phyloP scores from a whole-genome alignment of 2,113 vertebrate species.

The Bos taurus region DNA sequence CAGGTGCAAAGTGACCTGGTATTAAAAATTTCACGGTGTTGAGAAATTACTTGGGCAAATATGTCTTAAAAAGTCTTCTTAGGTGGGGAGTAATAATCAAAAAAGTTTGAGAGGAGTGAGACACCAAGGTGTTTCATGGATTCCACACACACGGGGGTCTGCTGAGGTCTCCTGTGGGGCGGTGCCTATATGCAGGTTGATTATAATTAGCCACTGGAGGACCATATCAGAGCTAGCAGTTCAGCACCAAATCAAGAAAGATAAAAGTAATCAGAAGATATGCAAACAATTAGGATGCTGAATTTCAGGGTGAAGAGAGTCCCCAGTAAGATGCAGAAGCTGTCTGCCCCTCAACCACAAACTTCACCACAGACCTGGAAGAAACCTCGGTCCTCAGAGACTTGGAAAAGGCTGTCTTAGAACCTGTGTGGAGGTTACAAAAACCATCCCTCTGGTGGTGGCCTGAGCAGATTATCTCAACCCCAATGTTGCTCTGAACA shows the following conservation, averaged over 20 bases:
- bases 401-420: neutral
- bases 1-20: neutral
- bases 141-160: neutral
- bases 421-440: neutral
- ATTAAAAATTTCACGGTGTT: neutral
- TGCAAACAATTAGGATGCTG: neutral
- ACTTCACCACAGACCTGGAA: neutral
- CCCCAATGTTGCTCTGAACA: neutral
- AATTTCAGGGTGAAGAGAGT: neutral
- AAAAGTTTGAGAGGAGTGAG: neutral
- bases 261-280: neutral
- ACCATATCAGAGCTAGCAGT: neutral
- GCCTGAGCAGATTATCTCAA: neutral
- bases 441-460: neutral
- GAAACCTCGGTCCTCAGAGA: neutral
- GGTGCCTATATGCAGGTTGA: neutral
- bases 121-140: neutral
- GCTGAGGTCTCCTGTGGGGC: neutral
- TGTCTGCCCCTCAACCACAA: neutral
- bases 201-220: neutral
- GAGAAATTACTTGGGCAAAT: neutral
- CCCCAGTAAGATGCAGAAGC: neutral
- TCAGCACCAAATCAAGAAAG: neutral
- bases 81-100: neutral
- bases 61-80: neutral